phyloP scores from a whole-genome alignment of 2,797 vertebrate species.

The Crypturellus tataupa region DNA sequence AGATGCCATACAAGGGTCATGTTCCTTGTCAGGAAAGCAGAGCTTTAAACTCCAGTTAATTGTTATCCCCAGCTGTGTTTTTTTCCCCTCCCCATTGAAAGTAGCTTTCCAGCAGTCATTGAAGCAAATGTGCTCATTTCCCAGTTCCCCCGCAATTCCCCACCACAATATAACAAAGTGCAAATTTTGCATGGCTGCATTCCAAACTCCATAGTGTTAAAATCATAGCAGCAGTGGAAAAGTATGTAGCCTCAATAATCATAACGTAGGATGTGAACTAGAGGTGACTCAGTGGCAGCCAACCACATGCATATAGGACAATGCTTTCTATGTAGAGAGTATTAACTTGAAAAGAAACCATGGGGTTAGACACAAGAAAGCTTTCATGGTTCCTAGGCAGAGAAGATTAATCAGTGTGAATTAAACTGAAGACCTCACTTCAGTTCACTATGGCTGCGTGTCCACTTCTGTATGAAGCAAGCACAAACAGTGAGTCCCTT shows the following conservation, averaged over 20 bases:
- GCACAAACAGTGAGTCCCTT: neutral
- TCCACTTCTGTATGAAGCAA: neutral
- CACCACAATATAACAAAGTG: constrained; percentile 16
- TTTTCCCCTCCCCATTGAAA: neutral
- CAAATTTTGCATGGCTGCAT: constrained; percentile 43
- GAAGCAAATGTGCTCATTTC: constrained; percentile 57
- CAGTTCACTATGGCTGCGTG: neutral
- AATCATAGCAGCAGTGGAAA: constrained; percentile 48
- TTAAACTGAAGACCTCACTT: neutral
- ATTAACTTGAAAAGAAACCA: neutral
- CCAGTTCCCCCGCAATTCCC: constrained; percentile 35
- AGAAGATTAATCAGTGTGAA: neutral
- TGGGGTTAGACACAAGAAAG: neutral
- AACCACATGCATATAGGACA: constrained; percentile 16
- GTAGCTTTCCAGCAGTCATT: constrained; percentile 53
- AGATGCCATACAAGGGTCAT: constrained; percentile 15
- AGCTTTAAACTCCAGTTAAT: constrained; percentile 62
- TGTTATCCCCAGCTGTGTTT: constrained; percentile 38
- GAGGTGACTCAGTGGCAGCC: constrained; percentile 27
- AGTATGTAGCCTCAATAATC: neutral
- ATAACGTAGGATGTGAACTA: constrained; percentile 6
- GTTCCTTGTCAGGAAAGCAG: constrained; percentile 45
- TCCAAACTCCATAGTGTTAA: constrained; percentile 17
- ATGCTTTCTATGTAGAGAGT: neutral
- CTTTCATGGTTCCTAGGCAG: neutral